A percentile compares a stretch with the other conserved stretches of the same genome.
Evolutionary conservation across 2,888 invertebrate genomes (phyloP).

Genomic region (Julus scanicus): DNA sequence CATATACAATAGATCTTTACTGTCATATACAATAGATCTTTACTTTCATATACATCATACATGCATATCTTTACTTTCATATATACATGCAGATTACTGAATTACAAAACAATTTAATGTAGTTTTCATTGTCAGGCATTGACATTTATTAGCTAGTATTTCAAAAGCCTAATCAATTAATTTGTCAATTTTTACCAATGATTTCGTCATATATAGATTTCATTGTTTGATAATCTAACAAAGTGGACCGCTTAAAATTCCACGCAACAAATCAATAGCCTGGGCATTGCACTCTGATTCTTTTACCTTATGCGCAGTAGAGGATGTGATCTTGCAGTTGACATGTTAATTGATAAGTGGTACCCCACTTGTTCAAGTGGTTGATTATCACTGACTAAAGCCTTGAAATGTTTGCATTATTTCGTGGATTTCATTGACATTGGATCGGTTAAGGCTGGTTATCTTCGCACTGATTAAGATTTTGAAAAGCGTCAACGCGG

Average conservation of each 20-base stretch:
- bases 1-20: too few relatives aligned
- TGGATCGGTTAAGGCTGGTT: background rate
- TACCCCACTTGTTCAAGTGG: background rate
- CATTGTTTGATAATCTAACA: background rate
- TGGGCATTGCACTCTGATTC: background rate
- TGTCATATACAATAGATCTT: too few relatives aligned
- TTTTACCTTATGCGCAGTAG: background rate
- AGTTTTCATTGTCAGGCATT: too few relatives aligned
- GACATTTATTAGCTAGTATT: too few relatives aligned
- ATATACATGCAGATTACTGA: too few relatives aligned
- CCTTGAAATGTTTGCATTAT: constrained; percentile 18
- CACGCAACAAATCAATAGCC: background rate
- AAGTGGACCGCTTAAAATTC: background rate
- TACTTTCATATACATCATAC: too few relatives aligned
- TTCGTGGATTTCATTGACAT: constrained; percentile 13
- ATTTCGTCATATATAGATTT: background rate
- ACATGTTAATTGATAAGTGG: background rate
- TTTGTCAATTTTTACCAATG: background rate
- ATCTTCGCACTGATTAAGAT: background rate
- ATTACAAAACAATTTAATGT: too few relatives aligned
- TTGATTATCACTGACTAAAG: background rate
- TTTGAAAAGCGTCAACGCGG: background rate
- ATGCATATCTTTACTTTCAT: too few relatives aligned
- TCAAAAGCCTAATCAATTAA: background rate
- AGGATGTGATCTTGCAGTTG: background rate